Percentiles rank a stretch among this genome's conserved stretches.
Conservation (phyloP, 2,797 vertebrate genomes). For the Enteromius anoplus region DNA sequence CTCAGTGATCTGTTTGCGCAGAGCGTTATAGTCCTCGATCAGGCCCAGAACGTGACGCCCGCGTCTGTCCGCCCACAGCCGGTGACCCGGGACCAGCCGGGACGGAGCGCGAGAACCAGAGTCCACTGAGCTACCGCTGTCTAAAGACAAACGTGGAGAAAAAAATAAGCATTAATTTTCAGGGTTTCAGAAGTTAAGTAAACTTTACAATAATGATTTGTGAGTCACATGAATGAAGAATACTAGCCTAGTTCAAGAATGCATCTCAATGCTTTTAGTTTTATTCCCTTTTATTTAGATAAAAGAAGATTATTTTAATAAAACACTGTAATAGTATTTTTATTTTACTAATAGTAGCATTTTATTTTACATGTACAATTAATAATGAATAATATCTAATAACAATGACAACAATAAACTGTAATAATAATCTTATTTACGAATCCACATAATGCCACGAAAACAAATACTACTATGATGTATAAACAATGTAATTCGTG, state of each 20-base stretch:
- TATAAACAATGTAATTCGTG: background rate
- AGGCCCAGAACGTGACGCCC: conserved; percentile 87
- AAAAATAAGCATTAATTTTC: background rate
- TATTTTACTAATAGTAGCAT: background rate
- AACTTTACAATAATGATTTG: background rate
- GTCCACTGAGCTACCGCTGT: conserved; percentile 72
- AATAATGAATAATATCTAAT: background rate
- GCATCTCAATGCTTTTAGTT: background rate
- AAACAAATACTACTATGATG: background rate
- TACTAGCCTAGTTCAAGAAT: background rate
- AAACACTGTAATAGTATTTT: too few species aligned
- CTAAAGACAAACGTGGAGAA: conserved; percentile 21
- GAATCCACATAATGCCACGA: background rate
- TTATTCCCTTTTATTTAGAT: background rate
- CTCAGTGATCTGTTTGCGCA: conserved; percentile 85
- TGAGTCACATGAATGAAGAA: background rate
- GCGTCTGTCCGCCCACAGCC: conserved; percentile 82
- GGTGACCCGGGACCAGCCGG: conserved; percentile 79
- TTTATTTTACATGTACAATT: too few species aligned
- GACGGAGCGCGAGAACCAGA: conserved; percentile 69
- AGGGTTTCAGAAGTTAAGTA: background rate
- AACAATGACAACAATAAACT: background rate
- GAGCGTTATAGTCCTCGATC: conserved; percentile 87
- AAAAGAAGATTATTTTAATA: background rate
- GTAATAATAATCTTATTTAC: background rate